Evolutionary conservation across 2,888 invertebrate species (phyloP), one percentile per base, ranked within the genome.

Genomic region (Lomographa bimaculata): DNA sequence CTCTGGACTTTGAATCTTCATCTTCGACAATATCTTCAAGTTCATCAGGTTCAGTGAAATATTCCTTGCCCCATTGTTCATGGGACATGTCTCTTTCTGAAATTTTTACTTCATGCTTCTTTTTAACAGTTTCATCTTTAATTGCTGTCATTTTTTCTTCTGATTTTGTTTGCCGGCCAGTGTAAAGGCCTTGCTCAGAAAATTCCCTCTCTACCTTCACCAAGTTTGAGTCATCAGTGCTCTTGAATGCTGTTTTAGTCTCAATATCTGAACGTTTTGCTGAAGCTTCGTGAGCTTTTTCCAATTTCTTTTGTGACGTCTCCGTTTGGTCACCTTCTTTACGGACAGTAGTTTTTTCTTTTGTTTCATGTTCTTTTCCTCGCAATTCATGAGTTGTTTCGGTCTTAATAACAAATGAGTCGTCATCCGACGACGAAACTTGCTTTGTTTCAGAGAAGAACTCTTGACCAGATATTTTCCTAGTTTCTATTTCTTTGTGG

Each of bases 61-160:
- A 90, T 71, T 90, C 90, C 57, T 89, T 89, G 2, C 90, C 90
- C 90, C 90, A 90, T 46, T 89, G 89, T 49, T 90, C 90, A 60
- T 89, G 89, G 3, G 80, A 89, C 46, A 90, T 55, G 54, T 90
- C 90, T 55, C 90, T 70, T 67, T 90, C 90, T 1, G 90, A 90
- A 50, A 89, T 89, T 69, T 89, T 90, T 0, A 90, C 69, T 64
- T 90, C 90, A 37, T 89, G 79, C 50, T 83, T 83, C 52, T 85
- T 90, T 48, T 85, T 87, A 1, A 80, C 60, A 3, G 79, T 85
- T 48, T 87, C 90, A 47, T 90, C 90, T 68, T 82, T 90, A 0
- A 90, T 57, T 2, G 90, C 81, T 17, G 89, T 89, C 79, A 89
- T 87, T 60, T 79, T 83, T 57, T 91, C 90, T 67, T 86, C 81